Conservation (phyloP, 1,140 invertebrate species). For the Acyrthosiphon pisum region DNA sequence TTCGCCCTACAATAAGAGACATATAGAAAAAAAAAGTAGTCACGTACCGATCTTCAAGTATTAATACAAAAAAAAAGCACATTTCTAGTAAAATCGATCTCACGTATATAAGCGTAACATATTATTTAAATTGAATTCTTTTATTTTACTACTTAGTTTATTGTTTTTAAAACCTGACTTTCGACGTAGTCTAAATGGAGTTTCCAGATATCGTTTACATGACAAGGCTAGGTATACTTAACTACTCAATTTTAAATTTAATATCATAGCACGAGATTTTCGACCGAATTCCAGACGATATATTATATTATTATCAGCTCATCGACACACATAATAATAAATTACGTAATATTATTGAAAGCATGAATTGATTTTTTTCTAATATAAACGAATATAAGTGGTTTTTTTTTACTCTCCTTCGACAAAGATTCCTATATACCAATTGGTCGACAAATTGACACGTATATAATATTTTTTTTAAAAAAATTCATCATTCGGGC, state of each 20-base stretch:
- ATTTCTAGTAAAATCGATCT: not conserved
- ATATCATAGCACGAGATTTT: not conserved
- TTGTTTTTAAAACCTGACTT: not conserved
- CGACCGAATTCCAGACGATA: not conserved
- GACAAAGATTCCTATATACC: not conserved
- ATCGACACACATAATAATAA: not conserved
- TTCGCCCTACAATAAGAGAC: fast-evolving
- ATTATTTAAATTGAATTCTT: no score
- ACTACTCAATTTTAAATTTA: not conserved
- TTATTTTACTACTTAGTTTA: no score
- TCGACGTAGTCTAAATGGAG: not conserved
- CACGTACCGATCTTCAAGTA: not conserved
- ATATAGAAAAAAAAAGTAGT: not conserved
- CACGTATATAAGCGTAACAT: no score
- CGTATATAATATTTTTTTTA: not conserved
- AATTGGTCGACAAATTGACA: not conserved
- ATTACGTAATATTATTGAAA: not conserved
- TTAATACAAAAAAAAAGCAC: fast-evolving
- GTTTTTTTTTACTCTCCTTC: not conserved
- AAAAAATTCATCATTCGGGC: not conserved
- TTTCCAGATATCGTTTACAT: not conserved
- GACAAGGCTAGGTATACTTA: not conserved
- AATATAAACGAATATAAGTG: not conserved
- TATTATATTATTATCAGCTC: not conserved
- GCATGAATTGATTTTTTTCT: not conserved